These are phyloP conservation scores for Peromyscus attwateri DNA, from an alignment of 2,797 vertebrate species.

Conservation along the genomic window DNA sequence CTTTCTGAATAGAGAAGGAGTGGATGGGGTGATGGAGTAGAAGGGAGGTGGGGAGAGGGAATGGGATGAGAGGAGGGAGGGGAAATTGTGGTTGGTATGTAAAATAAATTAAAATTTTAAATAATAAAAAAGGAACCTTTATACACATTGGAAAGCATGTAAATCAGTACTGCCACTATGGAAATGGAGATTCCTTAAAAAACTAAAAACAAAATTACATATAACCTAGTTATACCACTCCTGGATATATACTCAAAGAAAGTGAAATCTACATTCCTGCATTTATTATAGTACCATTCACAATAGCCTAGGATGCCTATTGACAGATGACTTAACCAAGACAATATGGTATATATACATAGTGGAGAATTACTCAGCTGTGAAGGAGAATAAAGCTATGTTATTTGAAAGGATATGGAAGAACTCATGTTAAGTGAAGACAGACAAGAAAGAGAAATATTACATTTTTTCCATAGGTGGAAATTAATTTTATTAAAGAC, in stretches of 20 bases:
- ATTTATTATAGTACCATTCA: neutral
- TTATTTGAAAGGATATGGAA: neutral
- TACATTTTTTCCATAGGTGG: neutral
- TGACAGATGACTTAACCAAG: neutral
- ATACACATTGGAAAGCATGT: neutral
- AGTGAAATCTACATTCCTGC: neutral
- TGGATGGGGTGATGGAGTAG: no score
- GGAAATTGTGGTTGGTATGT: no score
- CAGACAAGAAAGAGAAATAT: neutral
- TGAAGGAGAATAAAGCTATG: neutral
- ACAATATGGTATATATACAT: neutral
- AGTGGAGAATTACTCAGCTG: neutral
- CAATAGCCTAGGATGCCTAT: neutral
- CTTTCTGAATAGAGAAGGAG: no score
- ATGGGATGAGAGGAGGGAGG: no score
- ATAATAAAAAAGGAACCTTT: neutral
- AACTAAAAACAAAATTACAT: neutral
- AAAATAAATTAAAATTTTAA: no score
- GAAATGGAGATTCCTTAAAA: neutral
- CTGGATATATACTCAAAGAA: neutral
- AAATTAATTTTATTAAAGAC: neutral
- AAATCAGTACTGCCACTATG: neutral
- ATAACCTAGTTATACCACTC: neutral
- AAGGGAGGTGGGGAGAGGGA: no score
- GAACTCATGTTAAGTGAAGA: neutral